These are phyloP conservation scores for Girardia tigrina DNA, from an alignment of 2,888 invertebrate species.

Conservation along the genomic window DNA sequence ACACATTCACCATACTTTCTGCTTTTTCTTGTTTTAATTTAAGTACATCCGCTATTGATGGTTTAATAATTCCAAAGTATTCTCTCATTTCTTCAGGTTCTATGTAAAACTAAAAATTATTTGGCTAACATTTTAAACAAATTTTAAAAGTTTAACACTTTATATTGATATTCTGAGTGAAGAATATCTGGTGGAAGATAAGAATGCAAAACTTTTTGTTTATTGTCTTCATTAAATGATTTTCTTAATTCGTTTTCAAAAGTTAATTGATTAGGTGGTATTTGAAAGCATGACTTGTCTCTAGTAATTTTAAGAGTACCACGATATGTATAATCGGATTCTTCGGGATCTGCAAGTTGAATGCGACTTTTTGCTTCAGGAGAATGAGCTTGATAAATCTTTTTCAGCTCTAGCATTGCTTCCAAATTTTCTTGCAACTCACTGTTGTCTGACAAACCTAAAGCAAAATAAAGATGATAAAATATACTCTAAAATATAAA, in stretches of 20 bases:
- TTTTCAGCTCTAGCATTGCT: background rate
- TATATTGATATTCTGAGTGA: background rate
- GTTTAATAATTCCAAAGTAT: background rate
- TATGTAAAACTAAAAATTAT: conserved; percentile 10
- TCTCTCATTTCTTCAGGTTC: conserved; percentile 3
- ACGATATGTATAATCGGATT: background rate
- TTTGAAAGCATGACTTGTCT: background rate
- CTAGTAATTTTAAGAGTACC: background rate
- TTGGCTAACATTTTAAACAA: background rate
- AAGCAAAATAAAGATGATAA: too few species aligned
- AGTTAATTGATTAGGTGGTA: background rate
- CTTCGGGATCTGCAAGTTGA: background rate
- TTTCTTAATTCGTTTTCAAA: background rate
- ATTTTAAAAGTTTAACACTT: background rate
- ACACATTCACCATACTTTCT: conserved; percentile 4
- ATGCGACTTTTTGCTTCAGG: background rate
- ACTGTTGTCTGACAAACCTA: background rate
- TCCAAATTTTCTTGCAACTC: background rate
- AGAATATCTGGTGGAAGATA: background rate
- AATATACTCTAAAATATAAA: too few species aligned
- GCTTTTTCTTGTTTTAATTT: background rate
- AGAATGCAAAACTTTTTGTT: background rate
- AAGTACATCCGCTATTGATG: background rate
- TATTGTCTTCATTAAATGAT: background rate
- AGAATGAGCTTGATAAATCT: background rate